Base-by-base conservation (phyloP, 2,113 vertebrate genomes). In the Dasyprocta punctata region DNA sequence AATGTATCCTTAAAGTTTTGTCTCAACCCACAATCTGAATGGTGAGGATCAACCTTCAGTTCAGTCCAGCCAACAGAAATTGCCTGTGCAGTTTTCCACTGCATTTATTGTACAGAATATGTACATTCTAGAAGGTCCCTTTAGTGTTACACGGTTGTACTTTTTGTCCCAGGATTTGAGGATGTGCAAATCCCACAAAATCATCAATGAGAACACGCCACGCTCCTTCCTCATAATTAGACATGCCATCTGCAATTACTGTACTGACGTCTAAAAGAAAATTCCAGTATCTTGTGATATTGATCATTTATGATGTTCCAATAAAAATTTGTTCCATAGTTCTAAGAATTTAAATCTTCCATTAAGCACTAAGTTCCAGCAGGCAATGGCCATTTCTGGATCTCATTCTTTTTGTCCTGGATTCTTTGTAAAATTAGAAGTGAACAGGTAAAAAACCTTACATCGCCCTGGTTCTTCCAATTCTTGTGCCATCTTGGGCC, bases 401-500 rank as follows among this genome's bases (percentile, higher is more conserved):
- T 71, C 7, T 67, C 4, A 99, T 98, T 99, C 99, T 97, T 99
- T 99, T 97, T 99, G 99, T 97, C 99, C 99, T 0, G 99, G 99
- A 96, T 99, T 99, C 98, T 99, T 99, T 97, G 99, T 99, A 97
- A 99, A 99, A 98, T 99, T 99, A 99, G 99, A 99, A 97, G 99
- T 99, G 99, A 99, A 99, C 98, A 99, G 99, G 98, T 99, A 99
- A 98, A 99, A 99, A 98, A 99, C 99, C 98, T 99, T 99, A 99
- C 99, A 99, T 98, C 99, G 98, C 98, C 98, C 98, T 71, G 99
- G 99, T 91, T 99, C 33, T 67, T 67, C n/a, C 63, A 33, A 58
- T 58, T 58, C 65, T 67, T 67, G 65, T 67, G 36, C 33, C 99
- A 99, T 99, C 98, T 99, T 99, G 97, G 99, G 99, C 98, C 99